Percentiles rank a stretch among this genome's conserved stretches.
phyloP scores from a whole-genome alignment of 2,113 vertebrate species.

The Porphyrio hochstetteri region DNA sequence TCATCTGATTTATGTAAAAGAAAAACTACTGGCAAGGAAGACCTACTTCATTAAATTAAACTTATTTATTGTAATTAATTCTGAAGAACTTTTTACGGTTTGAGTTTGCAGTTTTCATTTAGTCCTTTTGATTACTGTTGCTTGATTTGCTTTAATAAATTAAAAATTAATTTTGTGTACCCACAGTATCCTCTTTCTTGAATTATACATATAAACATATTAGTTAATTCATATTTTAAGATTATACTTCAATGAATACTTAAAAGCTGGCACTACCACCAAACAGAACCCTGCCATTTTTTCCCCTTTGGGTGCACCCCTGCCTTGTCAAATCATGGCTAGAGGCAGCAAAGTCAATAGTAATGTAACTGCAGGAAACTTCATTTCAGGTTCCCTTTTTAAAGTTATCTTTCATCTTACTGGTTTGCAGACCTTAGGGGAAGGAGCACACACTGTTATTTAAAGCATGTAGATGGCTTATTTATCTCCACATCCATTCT shows the following conservation, averaged over 20 bases:
- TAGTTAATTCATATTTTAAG: constrained; percentile 38
- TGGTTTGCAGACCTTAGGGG: neutral
- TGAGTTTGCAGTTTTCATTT: neutral
- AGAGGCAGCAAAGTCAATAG: neutral
- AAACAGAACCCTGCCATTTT: neutral
- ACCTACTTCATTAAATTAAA: neutral
- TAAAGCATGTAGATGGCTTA: neutral
- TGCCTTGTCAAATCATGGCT: neutral
- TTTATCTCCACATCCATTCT: neutral
- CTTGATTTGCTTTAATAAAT: constrained; percentile 14
- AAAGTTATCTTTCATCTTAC: neutral
- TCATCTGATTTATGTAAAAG: neutral
- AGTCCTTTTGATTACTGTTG: constrained; percentile 37
- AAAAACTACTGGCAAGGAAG: neutral
- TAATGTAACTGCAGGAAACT: neutral
- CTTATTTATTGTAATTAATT: constrained; percentile 1
- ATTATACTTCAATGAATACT: constrained; percentile 5
- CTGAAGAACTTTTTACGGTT: neutral
- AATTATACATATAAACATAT: constrained; percentile 49
- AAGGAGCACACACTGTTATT: neutral
- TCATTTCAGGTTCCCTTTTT: constrained; percentile 9
- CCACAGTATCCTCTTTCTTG: neutral
- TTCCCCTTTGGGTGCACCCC: neutral
- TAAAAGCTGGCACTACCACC: constrained; percentile 3
- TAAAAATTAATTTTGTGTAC: constrained; percentile 33